These are phyloP conservation scores for Galbula dea DNA, from an alignment of 2,113 vertebrate species.

Conservation along the genomic window DNA sequence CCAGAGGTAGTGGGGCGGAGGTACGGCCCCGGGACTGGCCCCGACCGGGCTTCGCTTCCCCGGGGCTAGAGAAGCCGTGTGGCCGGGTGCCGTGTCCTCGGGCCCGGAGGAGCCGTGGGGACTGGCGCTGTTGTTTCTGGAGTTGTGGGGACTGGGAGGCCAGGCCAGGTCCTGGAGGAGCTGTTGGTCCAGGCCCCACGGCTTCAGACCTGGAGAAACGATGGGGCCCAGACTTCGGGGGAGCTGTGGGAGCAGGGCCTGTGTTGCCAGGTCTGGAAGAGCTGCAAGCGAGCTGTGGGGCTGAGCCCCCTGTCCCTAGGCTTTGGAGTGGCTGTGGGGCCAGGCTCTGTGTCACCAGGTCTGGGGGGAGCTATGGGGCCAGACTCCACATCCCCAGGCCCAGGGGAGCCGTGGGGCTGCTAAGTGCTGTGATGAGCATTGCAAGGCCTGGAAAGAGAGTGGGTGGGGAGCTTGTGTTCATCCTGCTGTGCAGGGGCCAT, in stretches of 20 bases:
- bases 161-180: too few relatives aligned
- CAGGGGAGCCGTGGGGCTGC: neutral
- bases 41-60: neutral
- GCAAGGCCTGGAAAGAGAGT: neutral
- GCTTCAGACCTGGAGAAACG: neutral
- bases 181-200: neutral
- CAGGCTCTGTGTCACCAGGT: too few relatives aligned
- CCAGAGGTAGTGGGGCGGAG: neutral
- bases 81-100: neutral
- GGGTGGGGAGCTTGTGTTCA: neutral
- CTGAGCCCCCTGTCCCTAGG: too few relatives aligned
- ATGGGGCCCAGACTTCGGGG: neutral
- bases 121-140: too few relatives aligned
- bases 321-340: neutral
- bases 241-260: too few relatives aligned
- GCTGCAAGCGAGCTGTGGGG: neutral
- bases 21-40: neutral
- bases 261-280: neutral
- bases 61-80: neutral
- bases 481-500: fast-evolving
- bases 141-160: too few relatives aligned
- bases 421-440: fast-evolving
- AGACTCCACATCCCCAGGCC: too few relatives aligned
- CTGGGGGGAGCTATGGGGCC: neutral
- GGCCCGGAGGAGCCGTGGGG: neutral